Conservation (phyloP, 2,113 vertebrate genomes). For the Collichthys lucidus region DNA sequence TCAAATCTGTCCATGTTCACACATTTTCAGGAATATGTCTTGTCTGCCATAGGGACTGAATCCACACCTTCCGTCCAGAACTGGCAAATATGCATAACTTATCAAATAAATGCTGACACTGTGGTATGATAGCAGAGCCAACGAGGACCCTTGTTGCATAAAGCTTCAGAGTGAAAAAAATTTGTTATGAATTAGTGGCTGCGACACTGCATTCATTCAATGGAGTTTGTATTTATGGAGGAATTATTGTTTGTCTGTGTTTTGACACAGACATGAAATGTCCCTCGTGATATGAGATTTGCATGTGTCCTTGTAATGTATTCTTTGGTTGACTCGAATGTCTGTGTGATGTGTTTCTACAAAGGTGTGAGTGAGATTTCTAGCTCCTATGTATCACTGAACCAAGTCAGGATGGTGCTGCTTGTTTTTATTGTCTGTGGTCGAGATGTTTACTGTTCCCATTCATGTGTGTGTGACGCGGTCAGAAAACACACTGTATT, state of each 20-base stretch:
- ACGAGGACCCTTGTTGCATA: background rate
- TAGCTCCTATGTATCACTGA: background rate
- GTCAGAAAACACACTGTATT: constrained; percentile 50
- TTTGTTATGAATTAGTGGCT: constrained; percentile 18
- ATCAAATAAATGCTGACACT: background rate
- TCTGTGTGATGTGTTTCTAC: background rate
- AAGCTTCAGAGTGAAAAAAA: background rate
- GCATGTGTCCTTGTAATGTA: background rate
- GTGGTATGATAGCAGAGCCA: background rate
- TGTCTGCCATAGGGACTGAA: background rate
- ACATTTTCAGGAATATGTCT: constrained; percentile 5
- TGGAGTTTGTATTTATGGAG: background rate
- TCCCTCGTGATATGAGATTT: background rate
- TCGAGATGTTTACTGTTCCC: constrained; percentile 26
- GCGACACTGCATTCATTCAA: background rate
- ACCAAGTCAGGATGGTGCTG: background rate
- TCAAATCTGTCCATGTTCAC: background rate
- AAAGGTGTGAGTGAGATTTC: background rate
- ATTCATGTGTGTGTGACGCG: constrained; percentile 22
- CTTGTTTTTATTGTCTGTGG: background rate
- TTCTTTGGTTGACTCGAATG: background rate
- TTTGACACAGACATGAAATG: background rate
- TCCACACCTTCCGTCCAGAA: constrained; percentile 12
- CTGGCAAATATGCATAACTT: constrained; percentile 3
- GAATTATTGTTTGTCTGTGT: background rate